Percentiles rank a stretch among this genome's conserved stretches.
These are phyloP conservation scores for Apteryx mantelli DNA, from an alignment of 2,113 vertebrate species.

Conservation along the genomic window DNA sequence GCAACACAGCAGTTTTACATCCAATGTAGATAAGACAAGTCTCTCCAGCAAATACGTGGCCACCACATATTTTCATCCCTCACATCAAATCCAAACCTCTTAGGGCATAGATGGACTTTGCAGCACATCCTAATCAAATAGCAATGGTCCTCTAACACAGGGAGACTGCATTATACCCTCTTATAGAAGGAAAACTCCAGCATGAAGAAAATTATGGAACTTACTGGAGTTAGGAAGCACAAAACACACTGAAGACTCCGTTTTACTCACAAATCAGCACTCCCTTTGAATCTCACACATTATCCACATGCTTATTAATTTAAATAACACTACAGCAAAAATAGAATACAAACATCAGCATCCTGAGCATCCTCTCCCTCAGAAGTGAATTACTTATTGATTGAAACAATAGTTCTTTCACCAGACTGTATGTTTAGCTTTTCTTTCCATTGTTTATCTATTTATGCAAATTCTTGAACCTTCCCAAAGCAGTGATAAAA, in stretches of 20 bases:
- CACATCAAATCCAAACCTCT: neutral
- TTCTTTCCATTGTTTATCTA: neutral
- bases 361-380: neutral
- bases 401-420: neutral
- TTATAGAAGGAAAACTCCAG: neutral
- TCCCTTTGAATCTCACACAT: neutral
- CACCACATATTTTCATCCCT: neutral
- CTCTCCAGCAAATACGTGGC: neutral
- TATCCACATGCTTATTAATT: neutral
- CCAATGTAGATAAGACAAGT: neutral
- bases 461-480: neutral
- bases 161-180: neutral
- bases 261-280: neutral
- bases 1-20: neutral
- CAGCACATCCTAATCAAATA: neutral
- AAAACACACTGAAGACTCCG: neutral
- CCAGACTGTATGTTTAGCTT: neutral
- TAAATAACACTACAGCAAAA: neutral
- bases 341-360: neutral
- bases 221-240: neutral
- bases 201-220: neutral
- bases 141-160: neutral
- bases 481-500: neutral
- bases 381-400: neutral
- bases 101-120: neutral